A percentile compares a stretch with the other conserved stretches of the same genome.
phyloP scores from a whole-genome alignment of 2,888 invertebrate species.

The Ochropleura plecta region DNA sequence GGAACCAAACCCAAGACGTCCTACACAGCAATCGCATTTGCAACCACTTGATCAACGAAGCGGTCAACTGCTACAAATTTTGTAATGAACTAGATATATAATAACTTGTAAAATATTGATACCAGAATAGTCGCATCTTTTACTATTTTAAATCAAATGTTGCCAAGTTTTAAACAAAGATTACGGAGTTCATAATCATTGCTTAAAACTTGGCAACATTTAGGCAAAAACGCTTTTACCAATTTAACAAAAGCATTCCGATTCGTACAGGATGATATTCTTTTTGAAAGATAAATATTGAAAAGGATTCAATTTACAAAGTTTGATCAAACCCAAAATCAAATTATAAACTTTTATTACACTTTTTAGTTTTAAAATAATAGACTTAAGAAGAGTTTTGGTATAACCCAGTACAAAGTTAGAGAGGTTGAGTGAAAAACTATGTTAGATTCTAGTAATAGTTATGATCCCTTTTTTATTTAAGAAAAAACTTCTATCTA shows the following conservation, averaged over 20 bases:
- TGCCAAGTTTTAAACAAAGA: too few relatives aligned
- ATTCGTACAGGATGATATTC: slow-evolving; percentile 19
- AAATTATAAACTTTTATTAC: slow-evolving; percentile 58
- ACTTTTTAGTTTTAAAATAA: slow-evolving; percentile 39
- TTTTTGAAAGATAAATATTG: slow-evolving; percentile 48
- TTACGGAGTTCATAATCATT: not conserved
- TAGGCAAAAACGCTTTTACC: slow-evolving; percentile 27
- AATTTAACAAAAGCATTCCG: slow-evolving; percentile 27
- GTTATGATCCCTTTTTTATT: not conserved
- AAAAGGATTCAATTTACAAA: slow-evolving; percentile 61
- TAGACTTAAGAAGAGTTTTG: slow-evolving; percentile 26
- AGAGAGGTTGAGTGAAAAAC: slow-evolving; percentile 29
- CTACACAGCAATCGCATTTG: not conserved
- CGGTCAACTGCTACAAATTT: not conserved
- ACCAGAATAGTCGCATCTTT: too few relatives aligned
- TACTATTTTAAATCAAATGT: too few relatives aligned
- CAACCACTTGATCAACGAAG: not conserved
- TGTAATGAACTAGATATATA: not conserved
- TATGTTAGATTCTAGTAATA: slow-evolving; percentile 15
- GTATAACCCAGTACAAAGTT: slow-evolving; percentile 10
- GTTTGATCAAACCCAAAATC: slow-evolving; percentile 53
- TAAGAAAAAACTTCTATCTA: not conserved
- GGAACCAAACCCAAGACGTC: not conserved
- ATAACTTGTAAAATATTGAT: not conserved
- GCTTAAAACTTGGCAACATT: not conserved